phyloP scores from a whole-genome alignment of 2,888 invertebrate genomes.

The Acanthoscelides obtectus region DNA sequence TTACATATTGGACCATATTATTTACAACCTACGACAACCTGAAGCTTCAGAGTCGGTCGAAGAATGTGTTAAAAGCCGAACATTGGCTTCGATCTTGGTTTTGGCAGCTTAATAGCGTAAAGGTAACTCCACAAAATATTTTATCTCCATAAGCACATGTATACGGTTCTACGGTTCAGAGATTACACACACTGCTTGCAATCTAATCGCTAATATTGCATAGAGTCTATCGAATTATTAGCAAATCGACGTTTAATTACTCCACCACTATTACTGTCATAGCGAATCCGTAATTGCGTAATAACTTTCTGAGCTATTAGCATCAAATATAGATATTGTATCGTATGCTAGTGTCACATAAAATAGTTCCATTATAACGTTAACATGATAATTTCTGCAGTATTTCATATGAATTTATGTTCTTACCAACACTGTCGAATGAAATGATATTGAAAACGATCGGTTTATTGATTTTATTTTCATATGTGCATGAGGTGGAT shows the following conservation, averaged over 20 bases:
- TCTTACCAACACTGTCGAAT: neutral
- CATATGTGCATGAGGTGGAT: no score
- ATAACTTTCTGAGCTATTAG: slow-evolving; percentile 6
- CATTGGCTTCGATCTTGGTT: no score
- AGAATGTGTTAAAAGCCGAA: no score
- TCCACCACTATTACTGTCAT: slow-evolving; percentile 3
- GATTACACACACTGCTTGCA: neutral
- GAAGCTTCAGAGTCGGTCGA: no score
- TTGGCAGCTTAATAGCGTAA: no score
- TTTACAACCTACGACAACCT: no score
- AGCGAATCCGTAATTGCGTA: slow-evolving; percentile 6
- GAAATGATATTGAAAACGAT: no score
- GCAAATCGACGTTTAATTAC: slow-evolving; percentile 8
- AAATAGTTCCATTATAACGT: neutral
- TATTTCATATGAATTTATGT: neutral
- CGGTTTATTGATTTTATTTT: no score
- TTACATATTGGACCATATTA: no score
- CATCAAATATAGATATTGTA: neutral
- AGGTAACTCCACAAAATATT: no score
- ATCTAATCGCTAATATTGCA: neutral
- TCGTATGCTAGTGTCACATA: neutral
- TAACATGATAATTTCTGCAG: neutral
- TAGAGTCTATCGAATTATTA: slow-evolving; percentile 3
- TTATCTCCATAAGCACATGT: neutral
- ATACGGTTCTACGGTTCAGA: neutral